phyloP scores from a whole-genome alignment of 2,888 invertebrate species.

The Cetonia aurata region DNA sequence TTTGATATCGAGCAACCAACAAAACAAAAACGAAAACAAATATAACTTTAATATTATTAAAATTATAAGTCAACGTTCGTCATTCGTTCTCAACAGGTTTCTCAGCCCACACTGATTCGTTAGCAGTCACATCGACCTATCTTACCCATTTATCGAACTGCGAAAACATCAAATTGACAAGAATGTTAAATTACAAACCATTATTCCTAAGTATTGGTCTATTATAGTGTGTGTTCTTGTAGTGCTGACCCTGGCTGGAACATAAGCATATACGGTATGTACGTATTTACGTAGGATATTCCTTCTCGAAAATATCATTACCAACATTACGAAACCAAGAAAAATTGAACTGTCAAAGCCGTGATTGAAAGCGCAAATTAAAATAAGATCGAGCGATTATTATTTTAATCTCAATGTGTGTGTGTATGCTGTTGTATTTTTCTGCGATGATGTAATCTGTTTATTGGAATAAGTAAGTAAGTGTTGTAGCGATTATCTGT shows the following conservation, averaged over 20 bases:
- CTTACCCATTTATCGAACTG: slow-evolving; percentile 22
- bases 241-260: neutral
- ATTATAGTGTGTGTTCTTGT: neutral
- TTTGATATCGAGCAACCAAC: too few species aligned
- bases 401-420: neutral
- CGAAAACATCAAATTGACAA: slow-evolving; percentile 1
- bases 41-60: slow-evolving; percentile 8
- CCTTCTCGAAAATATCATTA: too few species aligned
- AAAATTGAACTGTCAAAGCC: neutral
- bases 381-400: slow-evolving; percentile 1
- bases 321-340: neutral
- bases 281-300: neutral
- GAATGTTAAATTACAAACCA: neutral
- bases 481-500: neutral
- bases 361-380: slow-evolving; percentile 1
- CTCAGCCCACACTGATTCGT: slow-evolving; percentile 16
- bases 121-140: slow-evolving; percentile 3
- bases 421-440: neutral
- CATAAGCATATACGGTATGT: neutral
- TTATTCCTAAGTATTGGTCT: neutral
- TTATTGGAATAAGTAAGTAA: slow-evolving; percentile 5
- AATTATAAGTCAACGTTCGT: slow-evolving; percentile 17
- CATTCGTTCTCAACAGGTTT: slow-evolving; percentile 29
- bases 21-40: neutral
- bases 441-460: slow-evolving; percentile 18